phyloP scores from a whole-genome alignment of 2,888 invertebrate species.

The Scotopteryx bipunctaria region DNA sequence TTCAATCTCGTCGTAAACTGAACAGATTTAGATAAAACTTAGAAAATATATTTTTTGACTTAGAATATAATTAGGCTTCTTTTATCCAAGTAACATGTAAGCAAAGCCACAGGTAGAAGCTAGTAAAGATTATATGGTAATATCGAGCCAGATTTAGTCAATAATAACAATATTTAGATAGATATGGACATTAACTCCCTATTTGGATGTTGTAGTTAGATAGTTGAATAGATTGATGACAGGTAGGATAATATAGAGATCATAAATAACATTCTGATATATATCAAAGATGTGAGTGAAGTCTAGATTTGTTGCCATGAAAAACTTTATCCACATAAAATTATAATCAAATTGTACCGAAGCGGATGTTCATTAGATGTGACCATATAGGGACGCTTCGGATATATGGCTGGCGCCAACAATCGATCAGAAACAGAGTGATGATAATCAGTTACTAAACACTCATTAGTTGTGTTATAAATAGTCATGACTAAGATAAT shows the following conservation, averaged over 20 bases:
- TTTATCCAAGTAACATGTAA: no score
- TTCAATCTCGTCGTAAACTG: no score
- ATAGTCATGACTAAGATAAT: constrained; percentile 27
- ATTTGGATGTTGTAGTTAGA: background rate
- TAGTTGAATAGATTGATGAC: background rate
- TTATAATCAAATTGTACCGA: constrained; percentile 42
- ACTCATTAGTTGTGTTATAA: constrained; percentile 35
- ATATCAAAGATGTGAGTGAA: constrained; percentile 1
- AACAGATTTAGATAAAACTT: no score
- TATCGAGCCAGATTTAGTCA: background rate
- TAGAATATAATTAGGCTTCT: no score
- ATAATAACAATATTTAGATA: background rate
- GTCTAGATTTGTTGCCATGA: constrained; percentile 17
- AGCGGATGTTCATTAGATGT: constrained; percentile 47
- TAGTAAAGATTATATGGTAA: no score
- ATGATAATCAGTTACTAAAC: constrained; percentile 45
- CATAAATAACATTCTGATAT: background rate
- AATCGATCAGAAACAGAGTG: constrained; percentile 50
- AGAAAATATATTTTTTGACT: no score
- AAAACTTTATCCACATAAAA: constrained; percentile 31
- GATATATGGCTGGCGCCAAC: constrained; percentile 59
- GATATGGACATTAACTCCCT: background rate
- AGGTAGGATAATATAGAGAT: background rate
- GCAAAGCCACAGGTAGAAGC: no score
- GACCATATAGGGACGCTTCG: constrained; percentile 51